phyloP scores from a whole-genome alignment of 1,140 invertebrate species.

The Panulirus ornatus region DNA sequence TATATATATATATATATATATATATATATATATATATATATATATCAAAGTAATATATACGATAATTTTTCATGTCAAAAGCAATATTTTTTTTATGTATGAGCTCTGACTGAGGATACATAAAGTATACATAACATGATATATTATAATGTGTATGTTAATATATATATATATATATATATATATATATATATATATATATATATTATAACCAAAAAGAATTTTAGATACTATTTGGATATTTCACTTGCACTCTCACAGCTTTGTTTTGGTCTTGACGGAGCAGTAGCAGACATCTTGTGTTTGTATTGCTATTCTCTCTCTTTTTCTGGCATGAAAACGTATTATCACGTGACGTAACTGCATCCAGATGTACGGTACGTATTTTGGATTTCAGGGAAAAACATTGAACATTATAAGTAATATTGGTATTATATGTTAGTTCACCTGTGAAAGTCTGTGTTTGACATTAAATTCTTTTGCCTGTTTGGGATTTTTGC shows the following conservation, averaged over 20 bases:
- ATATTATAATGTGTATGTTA: too few relatives aligned
- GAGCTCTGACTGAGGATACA: too few relatives aligned
- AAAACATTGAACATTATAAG: neutral
- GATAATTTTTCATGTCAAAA: too few relatives aligned
- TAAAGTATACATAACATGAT: too few relatives aligned
- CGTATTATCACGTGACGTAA: constrained; percentile 10
- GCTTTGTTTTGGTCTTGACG: constrained; percentile 39
- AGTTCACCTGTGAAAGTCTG: neutral
- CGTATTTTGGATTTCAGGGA: neutral
- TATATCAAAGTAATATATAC: too few relatives aligned
- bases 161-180: too few relatives aligned
- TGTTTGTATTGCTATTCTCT: neutral
- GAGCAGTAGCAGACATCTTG: constrained; percentile 44
- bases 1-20: too few relatives aligned
- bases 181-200: too few relatives aligned
- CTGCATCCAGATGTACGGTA: constrained; percentile 40
- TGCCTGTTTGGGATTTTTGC: neutral
- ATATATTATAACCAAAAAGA: too few relatives aligned
- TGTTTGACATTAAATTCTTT: neutral
- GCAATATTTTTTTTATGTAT: too few relatives aligned
- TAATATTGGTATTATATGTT: neutral
- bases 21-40: too few relatives aligned
- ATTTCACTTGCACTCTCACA: neutral
- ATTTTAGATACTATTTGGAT: neutral
- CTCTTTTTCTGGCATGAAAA: constrained; percentile 32